These are phyloP conservation scores for Saccopteryx leptura DNA, from an alignment of 2,113 vertebrate genomes.

Conservation along the genomic window DNA sequence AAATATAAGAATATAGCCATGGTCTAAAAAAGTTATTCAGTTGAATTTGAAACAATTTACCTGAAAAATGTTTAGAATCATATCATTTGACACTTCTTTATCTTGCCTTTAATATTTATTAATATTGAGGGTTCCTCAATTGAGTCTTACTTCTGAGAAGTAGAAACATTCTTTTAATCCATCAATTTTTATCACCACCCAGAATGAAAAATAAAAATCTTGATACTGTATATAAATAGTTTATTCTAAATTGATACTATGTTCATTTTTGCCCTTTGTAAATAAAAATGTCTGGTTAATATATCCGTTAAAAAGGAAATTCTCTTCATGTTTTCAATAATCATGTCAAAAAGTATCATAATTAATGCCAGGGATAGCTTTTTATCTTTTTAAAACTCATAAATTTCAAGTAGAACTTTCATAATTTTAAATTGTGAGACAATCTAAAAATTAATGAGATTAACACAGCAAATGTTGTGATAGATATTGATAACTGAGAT, in stretches of 20 bases:
- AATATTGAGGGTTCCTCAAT: background rate
- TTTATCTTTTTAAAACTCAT: background rate
- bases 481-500: constrained; percentile 70
- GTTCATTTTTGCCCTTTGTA: constrained; percentile 10
- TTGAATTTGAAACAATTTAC: background rate
- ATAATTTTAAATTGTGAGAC: background rate
- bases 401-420: background rate
- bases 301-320: background rate
- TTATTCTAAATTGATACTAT: background rate
- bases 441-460: constrained; percentile 73
- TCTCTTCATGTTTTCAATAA: background rate
- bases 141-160: background rate
- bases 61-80: background rate
- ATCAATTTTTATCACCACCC: background rate
- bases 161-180: background rate
- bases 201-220: constrained; percentile 1
- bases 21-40: background rate
- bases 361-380: background rate
- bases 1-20: background rate
- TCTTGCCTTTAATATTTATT: constrained; percentile 28
- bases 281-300: background rate
- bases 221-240: background rate
- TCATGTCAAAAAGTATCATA: background rate
- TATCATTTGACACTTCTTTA: background rate
- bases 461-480: constrained; percentile 77